Evolutionary conservation across 2,888 invertebrate genomes (phyloP).

Genomic region (Drosophila algonquin): DNA sequence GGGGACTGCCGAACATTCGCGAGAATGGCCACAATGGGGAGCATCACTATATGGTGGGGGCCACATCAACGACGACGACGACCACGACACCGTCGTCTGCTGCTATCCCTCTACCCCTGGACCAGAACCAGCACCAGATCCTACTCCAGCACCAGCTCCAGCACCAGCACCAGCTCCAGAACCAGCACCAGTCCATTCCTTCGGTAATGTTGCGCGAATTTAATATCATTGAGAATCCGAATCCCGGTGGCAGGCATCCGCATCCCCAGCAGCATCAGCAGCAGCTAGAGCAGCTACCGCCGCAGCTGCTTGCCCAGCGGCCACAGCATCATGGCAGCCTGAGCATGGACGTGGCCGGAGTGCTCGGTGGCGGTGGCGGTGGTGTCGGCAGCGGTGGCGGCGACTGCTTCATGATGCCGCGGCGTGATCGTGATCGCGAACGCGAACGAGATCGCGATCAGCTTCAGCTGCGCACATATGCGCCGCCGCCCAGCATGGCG

Average conservation of each 20-base stretch:
- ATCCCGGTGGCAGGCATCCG: slow-evolving; percentile 80
- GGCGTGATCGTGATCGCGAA: slow-evolving; percentile 51
- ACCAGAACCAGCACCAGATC: slow-evolving; percentile 52
- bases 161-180: slow-evolving; percentile 50
- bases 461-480: slow-evolving; percentile 55
- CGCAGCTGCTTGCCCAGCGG: slow-evolving; percentile 30
- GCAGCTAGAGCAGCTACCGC: slow-evolving; percentile 60
- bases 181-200: slow-evolving; percentile 80
- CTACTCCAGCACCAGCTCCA: slow-evolving; percentile 55
- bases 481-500: slow-evolving; percentile 49
- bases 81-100: slow-evolving; percentile 51
- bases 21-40: slow-evolving; percentile 78
- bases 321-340: slow-evolving; percentile 45
- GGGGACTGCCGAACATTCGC: slow-evolving; percentile 83
- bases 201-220: slow-evolving; percentile 85
- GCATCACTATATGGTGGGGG: slow-evolving; percentile 50
- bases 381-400: slow-evolving; percentile 51
- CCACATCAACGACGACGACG: slow-evolving; percentile 16
- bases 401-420: slow-evolving; percentile 64
- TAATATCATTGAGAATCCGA: slow-evolving; percentile 84
- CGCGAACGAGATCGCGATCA: neutral
- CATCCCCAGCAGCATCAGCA: slow-evolving; percentile 58
- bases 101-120: slow-evolving; percentile 45
- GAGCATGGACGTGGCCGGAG: slow-evolving; percentile 44
- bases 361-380: slow-evolving; percentile 28